These are phyloP conservation scores for Clarias batrachus DNA, from an alignment of 2,113 vertebrate species.

Conservation along the genomic window DNA sequence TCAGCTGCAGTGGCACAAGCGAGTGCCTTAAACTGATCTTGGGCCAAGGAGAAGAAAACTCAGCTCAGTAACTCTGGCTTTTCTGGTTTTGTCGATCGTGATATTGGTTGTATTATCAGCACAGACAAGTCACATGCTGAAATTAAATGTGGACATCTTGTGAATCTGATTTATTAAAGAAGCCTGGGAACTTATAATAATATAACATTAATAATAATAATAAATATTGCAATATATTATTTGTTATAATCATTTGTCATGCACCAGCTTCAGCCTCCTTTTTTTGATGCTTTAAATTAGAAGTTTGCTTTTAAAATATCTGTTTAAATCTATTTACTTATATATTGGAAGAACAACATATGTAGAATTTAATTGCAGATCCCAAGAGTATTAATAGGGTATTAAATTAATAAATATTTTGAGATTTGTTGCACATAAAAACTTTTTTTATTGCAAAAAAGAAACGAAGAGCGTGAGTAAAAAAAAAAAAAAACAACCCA, in stretches of 20 bases:
- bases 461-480: too few species aligned
- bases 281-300: not conserved
- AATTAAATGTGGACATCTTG: not conserved
- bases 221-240: too few species aligned
- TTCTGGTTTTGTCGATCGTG: slow-evolving; percentile 11
- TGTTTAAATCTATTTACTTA: not conserved
- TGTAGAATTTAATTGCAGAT: not conserved
- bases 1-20: slow-evolving; percentile 56
- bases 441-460: too few species aligned
- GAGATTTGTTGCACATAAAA: too few species aligned
- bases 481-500: too few species aligned
- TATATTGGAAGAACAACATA: not conserved
- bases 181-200: not conserved
- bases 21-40: slow-evolving; percentile 53
- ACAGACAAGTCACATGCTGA: not conserved
- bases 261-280: not conserved
- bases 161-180: not conserved
- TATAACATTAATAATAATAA: too few species aligned
- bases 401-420: too few species aligned
- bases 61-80: slow-evolving; percentile 21
- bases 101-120: not conserved
- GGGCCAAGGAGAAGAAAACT: slow-evolving; percentile 39
- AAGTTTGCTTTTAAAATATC: not conserved
- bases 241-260: not conserved
- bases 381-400: too few species aligned